phyloP scores from a whole-genome alignment of 2,113 vertebrate genomes.

The Girardinichthys multiradiatus region DNA sequence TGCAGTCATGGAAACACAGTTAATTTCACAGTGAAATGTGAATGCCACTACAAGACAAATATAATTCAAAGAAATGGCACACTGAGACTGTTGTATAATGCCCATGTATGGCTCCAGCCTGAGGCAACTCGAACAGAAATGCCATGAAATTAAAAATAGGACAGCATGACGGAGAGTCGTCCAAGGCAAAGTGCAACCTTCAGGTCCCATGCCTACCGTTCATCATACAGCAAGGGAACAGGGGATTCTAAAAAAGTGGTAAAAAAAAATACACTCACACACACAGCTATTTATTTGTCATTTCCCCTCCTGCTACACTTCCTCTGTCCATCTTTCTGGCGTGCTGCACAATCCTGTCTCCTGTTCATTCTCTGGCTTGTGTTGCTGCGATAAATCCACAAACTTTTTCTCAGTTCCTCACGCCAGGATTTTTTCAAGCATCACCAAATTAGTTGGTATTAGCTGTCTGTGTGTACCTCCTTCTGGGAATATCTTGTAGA shows the following conservation, averaged over 20 bases:
- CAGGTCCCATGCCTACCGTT: constrained; percentile 67
- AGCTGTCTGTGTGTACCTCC: constrained; percentile 63
- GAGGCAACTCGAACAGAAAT: constrained; percentile 76
- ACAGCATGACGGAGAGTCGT: constrained; percentile 79
- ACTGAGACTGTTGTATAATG: constrained; percentile 74
- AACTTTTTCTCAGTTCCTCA: constrained; percentile 55
- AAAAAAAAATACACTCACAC: constrained; percentile 47
- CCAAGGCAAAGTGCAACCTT: constrained; percentile 75
- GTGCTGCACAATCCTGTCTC: constrained; percentile 42
- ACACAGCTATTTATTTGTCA: constrained; percentile 67
- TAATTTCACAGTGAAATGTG: constrained; percentile 81
- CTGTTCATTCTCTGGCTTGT: constrained; percentile 49
- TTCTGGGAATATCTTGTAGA: constrained; percentile 56
- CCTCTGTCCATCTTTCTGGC: constrained; percentile 65
- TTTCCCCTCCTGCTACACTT: constrained; percentile 51
- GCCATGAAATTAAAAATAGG: constrained; percentile 83
- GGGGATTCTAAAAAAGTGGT: constrained; percentile 51
- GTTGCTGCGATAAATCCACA: constrained; percentile 39
- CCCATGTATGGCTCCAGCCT: constrained; percentile 71
- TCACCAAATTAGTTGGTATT: constrained; percentile 71
- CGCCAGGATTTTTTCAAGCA: constrained; percentile 62
- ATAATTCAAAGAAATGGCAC: constrained; percentile 80
- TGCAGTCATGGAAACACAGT: constrained; percentile 79
- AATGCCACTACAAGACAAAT: constrained; percentile 79
- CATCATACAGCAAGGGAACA: constrained; percentile 62